phyloP scores from a whole-genome alignment of 1,140 invertebrate genomes.

The Ericerus pela region DNA sequence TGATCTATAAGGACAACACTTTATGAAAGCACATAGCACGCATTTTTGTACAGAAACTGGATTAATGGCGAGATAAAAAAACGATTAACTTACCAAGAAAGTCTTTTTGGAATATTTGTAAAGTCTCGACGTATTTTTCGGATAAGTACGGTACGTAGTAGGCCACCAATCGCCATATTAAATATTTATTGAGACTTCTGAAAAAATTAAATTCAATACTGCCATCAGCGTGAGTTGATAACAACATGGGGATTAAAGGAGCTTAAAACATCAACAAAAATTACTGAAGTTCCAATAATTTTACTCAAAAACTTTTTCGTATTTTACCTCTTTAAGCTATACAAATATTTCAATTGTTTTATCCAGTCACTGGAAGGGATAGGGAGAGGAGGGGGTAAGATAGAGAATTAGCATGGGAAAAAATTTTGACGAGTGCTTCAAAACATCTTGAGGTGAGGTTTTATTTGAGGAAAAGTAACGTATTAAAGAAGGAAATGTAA shows the following conservation, averaged over 20 bases:
- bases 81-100: constrained; percentile 32
- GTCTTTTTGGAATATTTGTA: constrained; percentile 36
- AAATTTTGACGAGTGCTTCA: too few species aligned
- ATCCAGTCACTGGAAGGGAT: too few species aligned
- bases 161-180: constrained; percentile 41
- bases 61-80: neutral
- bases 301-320: neutral
- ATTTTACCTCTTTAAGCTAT: too few species aligned
- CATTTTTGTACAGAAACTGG: neutral
- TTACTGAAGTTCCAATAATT: constrained; percentile 2
- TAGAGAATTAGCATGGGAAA: too few species aligned
- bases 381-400: too few species aligned
- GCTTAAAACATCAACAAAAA: constrained; percentile 4
- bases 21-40: constrained; percentile 13
- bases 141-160: constrained; percentile 42
- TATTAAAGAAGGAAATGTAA: too few species aligned
- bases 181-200: constrained; percentile 43
- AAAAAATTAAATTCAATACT: constrained; percentile 15
- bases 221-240: too few species aligned
- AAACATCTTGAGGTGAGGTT: too few species aligned
- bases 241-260: neutral
- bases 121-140: constrained; percentile 35
- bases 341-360: too few species aligned
- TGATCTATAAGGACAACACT: constrained; percentile 27
- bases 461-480: too few species aligned